phyloP scores from a whole-genome alignment of 2,888 invertebrate species.

The Cataglyphis rosenhaueri region DNA sequence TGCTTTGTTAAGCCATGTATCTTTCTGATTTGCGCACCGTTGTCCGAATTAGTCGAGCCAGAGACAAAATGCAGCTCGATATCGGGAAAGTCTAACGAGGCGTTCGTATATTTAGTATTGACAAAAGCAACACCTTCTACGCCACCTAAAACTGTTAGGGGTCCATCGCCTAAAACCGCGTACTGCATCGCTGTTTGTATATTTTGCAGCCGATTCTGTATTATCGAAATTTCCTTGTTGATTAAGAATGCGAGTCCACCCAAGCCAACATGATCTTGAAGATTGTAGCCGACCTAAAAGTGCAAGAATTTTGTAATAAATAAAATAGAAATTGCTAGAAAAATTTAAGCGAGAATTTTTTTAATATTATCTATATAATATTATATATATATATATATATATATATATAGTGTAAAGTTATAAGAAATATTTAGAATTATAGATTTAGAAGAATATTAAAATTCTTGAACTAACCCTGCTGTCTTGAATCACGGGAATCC shows the following conservation, averaged over 20 bases:
- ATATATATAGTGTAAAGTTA: background rate
- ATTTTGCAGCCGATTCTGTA: slow-evolving; percentile 92
- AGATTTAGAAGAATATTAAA: background rate
- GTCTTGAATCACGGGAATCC: slow-evolving; percentile 93
- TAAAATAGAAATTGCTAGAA: background rate
- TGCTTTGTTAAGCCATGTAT: slow-evolving; percentile 91
- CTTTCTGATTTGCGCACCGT: slow-evolving; percentile 92
- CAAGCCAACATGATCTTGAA: slow-evolving; percentile 95
- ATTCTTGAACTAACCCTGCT: slow-evolving; percentile 84
- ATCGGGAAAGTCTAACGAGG: slow-evolving; percentile 93
- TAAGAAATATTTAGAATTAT: background rate
- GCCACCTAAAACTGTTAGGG: slow-evolving; percentile 94
- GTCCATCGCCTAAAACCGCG: slow-evolving; percentile 93
- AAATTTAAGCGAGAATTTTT: background rate
- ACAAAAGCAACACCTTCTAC: slow-evolving; percentile 96
- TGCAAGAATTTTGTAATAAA: background rate
- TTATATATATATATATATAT: background rate
- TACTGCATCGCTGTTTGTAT: slow-evolving; percentile 93
- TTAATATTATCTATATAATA: background rate
- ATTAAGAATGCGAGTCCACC: slow-evolving; percentile 94
- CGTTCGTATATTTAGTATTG: slow-evolving; percentile 94
- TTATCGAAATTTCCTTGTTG: slow-evolving; percentile 92
- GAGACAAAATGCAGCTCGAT: slow-evolving; percentile 96
- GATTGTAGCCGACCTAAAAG: slow-evolving; percentile 91
- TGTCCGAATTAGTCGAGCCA: slow-evolving; percentile 94